Base-by-base conservation (phyloP, 1,140 invertebrate genomes). In the Monomorium pharaonis region DNA sequence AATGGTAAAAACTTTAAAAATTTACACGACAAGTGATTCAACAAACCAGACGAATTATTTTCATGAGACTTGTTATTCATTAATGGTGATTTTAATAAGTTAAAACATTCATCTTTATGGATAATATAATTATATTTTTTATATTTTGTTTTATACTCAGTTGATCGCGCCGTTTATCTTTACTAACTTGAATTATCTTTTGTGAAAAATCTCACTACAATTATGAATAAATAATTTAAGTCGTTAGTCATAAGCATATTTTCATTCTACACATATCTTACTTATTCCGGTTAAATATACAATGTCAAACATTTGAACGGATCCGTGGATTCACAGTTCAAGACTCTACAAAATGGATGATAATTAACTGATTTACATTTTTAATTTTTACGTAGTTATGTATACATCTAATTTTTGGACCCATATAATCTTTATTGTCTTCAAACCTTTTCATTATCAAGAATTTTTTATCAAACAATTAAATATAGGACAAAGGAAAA, bases 281-380 rank as follows among this genome's bases (percentile, higher is more conserved):
- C 37, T 83, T 83, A 47, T 83, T 83, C 78, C 78, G 33, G 67
- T 60, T 4, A 83, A 83, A 74, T 74, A 83, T 18, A 58, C 18
- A n/a, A 33, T 24, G 42, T 44, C 51, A 83, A 83, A 83, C 14
- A 72, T 74, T 83, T 24, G 4, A 44, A 72, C 4, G 14, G 30
- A 58, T 44, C n/a, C 7, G 2, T 42, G 54, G n/a, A 1, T 67
- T 27, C 18, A 33, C 12, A 24, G n/a, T 44, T 18, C n/a, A 14
- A 51, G 2, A 69, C 21, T 67, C 62, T 42, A 27, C 10, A 44
- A 69, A 49, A 24, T 78, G 10, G 2, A 33, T 65, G 16, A 27
- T 18, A 60, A 60, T 62, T 60, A 78, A 78, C 16, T 33, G 4
- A 49, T 51, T 65, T 51, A 16, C n/a, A 51, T 42, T 21, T 6